Conservation (phyloP, 1,140 invertebrate species). For the Hylaeus anthracinus region DNA sequence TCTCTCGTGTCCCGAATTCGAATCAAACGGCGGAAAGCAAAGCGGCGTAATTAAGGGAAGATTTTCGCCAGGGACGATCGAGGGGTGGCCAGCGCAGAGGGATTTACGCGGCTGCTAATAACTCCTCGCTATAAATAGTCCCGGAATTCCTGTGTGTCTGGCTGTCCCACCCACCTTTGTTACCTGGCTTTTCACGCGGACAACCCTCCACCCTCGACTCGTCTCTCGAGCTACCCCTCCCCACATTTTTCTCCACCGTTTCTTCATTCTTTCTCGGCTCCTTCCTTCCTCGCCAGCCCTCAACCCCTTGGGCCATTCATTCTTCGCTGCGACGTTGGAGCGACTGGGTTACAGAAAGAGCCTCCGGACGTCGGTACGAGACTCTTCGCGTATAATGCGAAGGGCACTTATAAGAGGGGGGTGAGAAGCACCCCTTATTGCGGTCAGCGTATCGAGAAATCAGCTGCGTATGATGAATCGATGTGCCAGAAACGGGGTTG, state of each 20-base stretch:
- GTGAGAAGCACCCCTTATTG: neutral
- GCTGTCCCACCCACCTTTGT: conserved; percentile 39
- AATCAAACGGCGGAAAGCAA: neutral
- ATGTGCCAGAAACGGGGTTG: neutral
- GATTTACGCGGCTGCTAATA: conserved; percentile 34
- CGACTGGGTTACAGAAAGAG: conserved; percentile 37
- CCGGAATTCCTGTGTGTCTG: conserved; percentile 36
- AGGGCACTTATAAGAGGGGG: conserved; percentile 21
- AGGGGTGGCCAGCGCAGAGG: neutral
- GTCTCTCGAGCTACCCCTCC: neutral
- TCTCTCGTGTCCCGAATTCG: neutral
- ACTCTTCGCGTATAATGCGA: conserved; percentile 32
- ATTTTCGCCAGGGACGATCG: conserved; percentile 15
- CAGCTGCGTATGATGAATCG: neutral
- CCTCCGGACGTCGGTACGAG: conserved; percentile 13
- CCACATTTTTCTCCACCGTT: neutral
- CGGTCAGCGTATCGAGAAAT: neutral
- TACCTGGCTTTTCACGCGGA: conserved; percentile 41
- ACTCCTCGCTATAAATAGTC: conserved; percentile 38
- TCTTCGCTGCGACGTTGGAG: conserved; percentile 16
- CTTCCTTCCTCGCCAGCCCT: conserved; percentile 1
- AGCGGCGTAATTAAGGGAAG: conserved; percentile 23
- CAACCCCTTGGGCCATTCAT: neutral
- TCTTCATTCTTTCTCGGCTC: conserved; percentile 15
- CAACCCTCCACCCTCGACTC: conserved; percentile 4